Base-by-base conservation (phyloP, 2,797 vertebrate species). In the Manis pentadactyla region DNA sequence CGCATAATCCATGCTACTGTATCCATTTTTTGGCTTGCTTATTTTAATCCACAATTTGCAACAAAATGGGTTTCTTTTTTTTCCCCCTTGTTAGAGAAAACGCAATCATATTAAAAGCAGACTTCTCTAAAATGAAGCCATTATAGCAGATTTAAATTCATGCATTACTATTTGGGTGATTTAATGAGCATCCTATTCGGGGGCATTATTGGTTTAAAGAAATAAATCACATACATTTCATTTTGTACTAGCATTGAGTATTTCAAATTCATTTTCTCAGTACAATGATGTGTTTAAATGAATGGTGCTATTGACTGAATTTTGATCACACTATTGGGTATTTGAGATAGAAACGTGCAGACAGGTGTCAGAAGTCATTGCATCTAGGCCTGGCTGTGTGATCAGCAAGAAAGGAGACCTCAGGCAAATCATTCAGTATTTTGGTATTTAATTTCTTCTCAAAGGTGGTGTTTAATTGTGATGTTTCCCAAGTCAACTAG, bases 121-220 rank as follows among this genome's bases (percentile, higher is more conserved):
- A 88, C 68, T 92, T 74, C 89, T 92, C 66, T 91, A 87, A 77
- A 81, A 96, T 87, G 71, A 96, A 95, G 79, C 42, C 42, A 61
- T 95, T 95, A 91, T 6, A 77, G 51, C 31, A 31, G 78, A 90
- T 90, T 96, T 86, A 92, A 95, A 96, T 90, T 68, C 68, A 51
- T 85, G 49, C 39, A 39, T 88, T 79, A 61, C 73, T 71, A 78
- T 90, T 91, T 85, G 74, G 49, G 59, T 64, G 31, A 95, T 92
- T 93, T 92, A 96, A 95, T 93, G 90, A 93, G 55, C 93, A 95
- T 93, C 55, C 82, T 93, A 42, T 94, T 93, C 93, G 49, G 71
- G 29, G 46, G 85, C 75, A 93, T 85, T 87, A 81, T 93, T 97
- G 83, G 64, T 83, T 94, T 95, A 94, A 95, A 84, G 79, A 88